These are phyloP conservation scores for Glossosoma conforme DNA, from an alignment of 1,140 invertebrate species.

Conservation along the genomic window DNA sequence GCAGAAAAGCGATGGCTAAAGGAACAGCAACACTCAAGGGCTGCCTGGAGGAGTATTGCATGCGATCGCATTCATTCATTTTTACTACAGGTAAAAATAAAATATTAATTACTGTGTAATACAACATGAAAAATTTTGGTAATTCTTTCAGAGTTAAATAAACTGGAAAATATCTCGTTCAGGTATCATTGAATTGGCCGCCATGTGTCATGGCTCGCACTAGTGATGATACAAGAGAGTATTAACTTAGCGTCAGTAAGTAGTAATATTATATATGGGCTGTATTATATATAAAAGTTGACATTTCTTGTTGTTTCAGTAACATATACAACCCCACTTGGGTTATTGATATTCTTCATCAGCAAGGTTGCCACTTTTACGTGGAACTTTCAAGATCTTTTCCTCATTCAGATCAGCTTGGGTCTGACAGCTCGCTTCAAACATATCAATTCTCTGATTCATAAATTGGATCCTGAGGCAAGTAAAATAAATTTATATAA, in stretches of 20 bases:
- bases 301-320: conserved; percentile 13
- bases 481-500: neutral
- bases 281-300: neutral
- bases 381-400: conserved; percentile 64
- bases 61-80: conserved; percentile 36
- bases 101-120: neutral
- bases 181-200: too few relatives aligned
- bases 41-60: conserved; percentile 34
- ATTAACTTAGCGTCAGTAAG: too few relatives aligned
- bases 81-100: conserved; percentile 29
- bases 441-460: conserved; percentile 47
- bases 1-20: conserved; percentile 32
- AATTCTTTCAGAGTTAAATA: neutral
- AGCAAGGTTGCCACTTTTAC: conserved; percentile 58
- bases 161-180: too few relatives aligned
- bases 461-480: conserved; percentile 20
- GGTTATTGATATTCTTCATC: conserved; percentile 39
- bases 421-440: conserved; percentile 55
- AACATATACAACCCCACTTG: conserved; percentile 21
- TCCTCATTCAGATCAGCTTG: conserved; percentile 57
- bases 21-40: conserved; percentile 34
- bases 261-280: too few relatives aligned
- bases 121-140: neutral
- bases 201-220: neutral
- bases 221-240: too few relatives aligned